These are phyloP conservation scores for Anabas testudineus DNA, from an alignment of 2,797 vertebrate genomes.

Conservation along the genomic window DNA sequence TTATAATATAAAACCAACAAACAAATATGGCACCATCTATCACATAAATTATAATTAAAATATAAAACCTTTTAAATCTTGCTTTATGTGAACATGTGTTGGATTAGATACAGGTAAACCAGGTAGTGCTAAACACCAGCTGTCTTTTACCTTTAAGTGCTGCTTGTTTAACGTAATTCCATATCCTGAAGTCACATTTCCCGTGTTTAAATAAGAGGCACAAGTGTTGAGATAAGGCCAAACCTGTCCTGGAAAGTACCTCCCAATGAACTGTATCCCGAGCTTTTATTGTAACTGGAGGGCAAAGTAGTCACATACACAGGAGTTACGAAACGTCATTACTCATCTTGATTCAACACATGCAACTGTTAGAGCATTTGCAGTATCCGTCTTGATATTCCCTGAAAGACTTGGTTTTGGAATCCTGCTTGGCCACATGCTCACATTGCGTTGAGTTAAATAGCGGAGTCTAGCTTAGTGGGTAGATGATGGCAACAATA, in stretches of 20 bases:
- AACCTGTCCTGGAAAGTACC: conserved; percentile 28
- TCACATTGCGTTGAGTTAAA: conserved; percentile 35
- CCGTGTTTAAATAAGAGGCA: conserved; percentile 45
- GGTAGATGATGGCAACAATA: conserved; percentile 6
- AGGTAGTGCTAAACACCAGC: conserved; percentile 21
- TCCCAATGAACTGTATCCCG: conserved; percentile 18
- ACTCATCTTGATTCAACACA: conserved; percentile 52
- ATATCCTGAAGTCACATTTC: conserved; percentile 47
- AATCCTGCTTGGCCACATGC: conserved; percentile 48
- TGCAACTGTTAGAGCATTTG: conserved; percentile 50
- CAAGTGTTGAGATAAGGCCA: not conserved
- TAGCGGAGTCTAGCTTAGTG: conserved; percentile 4
- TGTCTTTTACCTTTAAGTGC: not conserved
- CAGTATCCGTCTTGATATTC: conserved; percentile 26
- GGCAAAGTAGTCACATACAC: conserved; percentile 14
- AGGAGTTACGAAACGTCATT: conserved; percentile 30
- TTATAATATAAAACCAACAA: conserved; percentile 3
- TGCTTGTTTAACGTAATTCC: conserved; percentile 16
- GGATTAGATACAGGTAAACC: conserved; percentile 28
- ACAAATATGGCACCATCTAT: not conserved
- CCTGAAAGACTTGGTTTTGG: conserved; percentile 35
- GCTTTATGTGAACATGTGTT: conserved; percentile 7
- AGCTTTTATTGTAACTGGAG: conserved; percentile 21
- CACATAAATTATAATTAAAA: not conserved
- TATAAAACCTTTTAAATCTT: not conserved